A percentile compares a stretch with the other conserved stretches of the same genome.
Conservation (phyloP, 2,113 vertebrate genomes). For the Hypanus sabinus region DNA sequence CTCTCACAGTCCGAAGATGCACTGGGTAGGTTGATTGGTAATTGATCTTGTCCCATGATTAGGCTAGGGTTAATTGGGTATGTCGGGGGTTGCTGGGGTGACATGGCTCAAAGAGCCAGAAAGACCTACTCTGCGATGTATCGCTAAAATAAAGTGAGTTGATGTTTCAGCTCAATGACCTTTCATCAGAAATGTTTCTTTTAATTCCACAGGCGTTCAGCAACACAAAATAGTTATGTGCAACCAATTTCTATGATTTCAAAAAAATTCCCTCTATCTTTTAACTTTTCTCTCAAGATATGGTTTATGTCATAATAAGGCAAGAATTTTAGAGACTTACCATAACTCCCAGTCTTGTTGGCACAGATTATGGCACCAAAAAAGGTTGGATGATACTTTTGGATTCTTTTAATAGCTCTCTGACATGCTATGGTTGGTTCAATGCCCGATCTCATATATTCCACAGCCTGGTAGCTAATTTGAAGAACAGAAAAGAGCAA, state of each 20-base stretch:
- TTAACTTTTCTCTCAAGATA: not conserved
- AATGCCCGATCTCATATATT: slow-evolving; percentile 80
- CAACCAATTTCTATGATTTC: not conserved
- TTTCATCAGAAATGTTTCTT: too few species aligned
- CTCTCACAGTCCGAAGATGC: too few species aligned
- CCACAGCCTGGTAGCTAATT: slow-evolving; percentile 85
- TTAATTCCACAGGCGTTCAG: too few species aligned
- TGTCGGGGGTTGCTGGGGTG: too few species aligned
- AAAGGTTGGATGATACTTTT: slow-evolving; percentile 68
- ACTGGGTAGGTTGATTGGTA: too few species aligned
- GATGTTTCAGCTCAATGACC: too few species aligned
- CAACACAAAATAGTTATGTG: too few species aligned
- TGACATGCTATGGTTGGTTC: slow-evolving; percentile 74
- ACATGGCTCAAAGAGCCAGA: too few species aligned
- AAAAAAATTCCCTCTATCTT: not conserved
- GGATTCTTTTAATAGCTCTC: slow-evolving; percentile 80
- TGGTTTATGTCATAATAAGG: not conserved
- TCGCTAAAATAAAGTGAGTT: too few species aligned
- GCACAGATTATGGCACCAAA: slow-evolving; percentile 90
- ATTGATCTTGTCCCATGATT: too few species aligned
- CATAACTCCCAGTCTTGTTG: slow-evolving; percentile 81
- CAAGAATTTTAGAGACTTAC: slow-evolving; percentile 58
- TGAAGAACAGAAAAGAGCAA: slow-evolving; percentile 39
- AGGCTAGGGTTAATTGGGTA: too few species aligned
- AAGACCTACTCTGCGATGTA: too few species aligned